Base-by-base conservation (phyloP, 2,113 vertebrate genomes). In the Gymnorhina tibicen region DNA sequence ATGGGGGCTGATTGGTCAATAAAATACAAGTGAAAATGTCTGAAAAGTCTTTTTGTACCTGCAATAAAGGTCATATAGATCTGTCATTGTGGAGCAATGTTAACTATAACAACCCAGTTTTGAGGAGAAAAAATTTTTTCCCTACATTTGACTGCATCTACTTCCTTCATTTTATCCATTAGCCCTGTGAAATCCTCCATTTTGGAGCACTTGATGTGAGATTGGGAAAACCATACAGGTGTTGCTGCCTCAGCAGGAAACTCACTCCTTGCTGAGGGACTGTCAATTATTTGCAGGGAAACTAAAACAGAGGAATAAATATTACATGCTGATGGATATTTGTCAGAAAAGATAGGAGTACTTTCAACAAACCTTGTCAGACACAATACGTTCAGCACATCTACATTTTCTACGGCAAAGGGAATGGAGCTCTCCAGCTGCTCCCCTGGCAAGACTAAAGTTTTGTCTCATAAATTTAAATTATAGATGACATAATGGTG, bases 381-480 rank as follows among this genome's bases (percentile, higher is more conserved):
- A 96, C 91, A 95, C 90, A 95, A 93, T 95, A 66, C 87, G 0
- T 96, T 95, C 96, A 75, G 64, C 93, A 94, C 88, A 97, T 97
- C 97, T 97, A 96, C 94, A 91, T 97, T 97, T 98, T 97, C 96
- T 76, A 74, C 93, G 82, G 97, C 89, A 97, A 98, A 97, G 84
- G 87, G 94, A 97, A 94, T 93, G 95, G 93, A 97, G 88, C 16
- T 44, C 93, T 98, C 97, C 98, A 98, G 97, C 97, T 98, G 97
- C 97, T 98, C 87, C 89, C 87, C 96, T 97, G 96, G 97, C 96
- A 98, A 98, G 94, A 94, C 85, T 97, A 70, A 96, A 98, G 95
- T 96, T 98, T 98, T 97, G 95, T 97, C 97, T 97, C 79, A 82
- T 98, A 98, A 97, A 98, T 97, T 97, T 98, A 98, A 98, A 98